Conservation (phyloP, 1,140 invertebrate species). For the Eciton burchellii region DNA sequence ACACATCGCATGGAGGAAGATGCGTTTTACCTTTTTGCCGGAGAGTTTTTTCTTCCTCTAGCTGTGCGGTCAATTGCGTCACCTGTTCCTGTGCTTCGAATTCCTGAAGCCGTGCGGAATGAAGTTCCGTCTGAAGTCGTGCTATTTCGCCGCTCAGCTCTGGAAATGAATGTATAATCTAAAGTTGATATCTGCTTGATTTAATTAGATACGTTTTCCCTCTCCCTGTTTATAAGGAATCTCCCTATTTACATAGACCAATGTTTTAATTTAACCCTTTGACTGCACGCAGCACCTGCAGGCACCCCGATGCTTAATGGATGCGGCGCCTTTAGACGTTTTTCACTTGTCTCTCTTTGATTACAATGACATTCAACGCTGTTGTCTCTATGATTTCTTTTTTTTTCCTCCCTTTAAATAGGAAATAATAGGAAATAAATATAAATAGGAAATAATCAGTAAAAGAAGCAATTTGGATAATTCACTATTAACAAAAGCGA, state of each 20-base stretch:
- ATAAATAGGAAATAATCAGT: too few species aligned
- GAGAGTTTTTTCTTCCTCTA: constrained; percentile 87
- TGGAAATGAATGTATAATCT: constrained; percentile 62
- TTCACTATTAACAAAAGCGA: too few species aligned
- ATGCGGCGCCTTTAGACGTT: too few species aligned
- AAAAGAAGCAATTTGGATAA: too few species aligned
- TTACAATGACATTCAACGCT: too few species aligned
- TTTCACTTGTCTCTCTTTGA: too few species aligned
- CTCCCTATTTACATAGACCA: too few species aligned
- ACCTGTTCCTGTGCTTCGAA: constrained; percentile 90
- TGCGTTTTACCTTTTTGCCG: constrained; percentile 81
- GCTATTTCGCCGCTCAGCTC: constrained; percentile 89
- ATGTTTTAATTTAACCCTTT: background rate
- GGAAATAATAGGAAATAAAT: too few species aligned
- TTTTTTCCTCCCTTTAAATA: too few species aligned
- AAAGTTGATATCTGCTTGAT: background rate
- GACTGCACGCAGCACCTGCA: too few species aligned
- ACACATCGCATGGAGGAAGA: background rate
- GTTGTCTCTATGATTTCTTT: too few species aligned
- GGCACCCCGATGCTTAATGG: too few species aligned
- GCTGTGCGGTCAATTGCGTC: constrained; percentile 83
- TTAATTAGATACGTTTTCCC: background rate
- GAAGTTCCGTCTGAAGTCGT: constrained; percentile 89
- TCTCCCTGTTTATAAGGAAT: background rate
- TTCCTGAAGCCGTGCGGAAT: constrained; percentile 88